Evolutionary conservation across 2,797 vertebrate genomes (phyloP).

Genomic region (Aulostomus chinensis): DNA sequence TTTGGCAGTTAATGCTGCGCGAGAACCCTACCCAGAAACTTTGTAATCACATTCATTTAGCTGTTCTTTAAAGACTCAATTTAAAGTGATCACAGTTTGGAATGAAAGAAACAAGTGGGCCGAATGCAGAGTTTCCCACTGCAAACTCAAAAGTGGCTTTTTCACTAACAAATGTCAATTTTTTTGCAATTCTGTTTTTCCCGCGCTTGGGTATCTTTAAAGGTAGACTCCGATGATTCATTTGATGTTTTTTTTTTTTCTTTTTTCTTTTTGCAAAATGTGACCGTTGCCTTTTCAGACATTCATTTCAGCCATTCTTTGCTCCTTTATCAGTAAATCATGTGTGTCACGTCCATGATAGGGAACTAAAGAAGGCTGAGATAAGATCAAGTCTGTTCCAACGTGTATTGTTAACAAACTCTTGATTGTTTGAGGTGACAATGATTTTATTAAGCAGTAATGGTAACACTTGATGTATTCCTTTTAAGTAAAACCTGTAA

Average conservation of each 20-base stretch:
- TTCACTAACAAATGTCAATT: background rate
- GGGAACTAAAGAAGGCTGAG: constrained; percentile 43
- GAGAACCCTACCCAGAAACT: no score
- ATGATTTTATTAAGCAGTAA: constrained; percentile 27
- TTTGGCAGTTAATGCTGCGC: constrained; percentile 19
- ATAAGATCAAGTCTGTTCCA: constrained; percentile 39
- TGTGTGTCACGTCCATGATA: constrained; percentile 22
- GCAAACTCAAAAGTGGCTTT: constrained; percentile 1
- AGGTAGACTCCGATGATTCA: no score
- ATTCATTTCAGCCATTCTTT: constrained; percentile 53
- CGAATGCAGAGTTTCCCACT: constrained; percentile 36
- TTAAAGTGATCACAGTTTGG: constrained; percentile 25
- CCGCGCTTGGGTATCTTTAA: no score
- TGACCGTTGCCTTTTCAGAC: constrained; percentile 49
- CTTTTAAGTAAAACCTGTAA: background rate
- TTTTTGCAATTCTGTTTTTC: constrained; percentile 18
- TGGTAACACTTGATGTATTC: constrained; percentile 70
- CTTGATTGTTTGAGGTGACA: constrained; percentile 37
- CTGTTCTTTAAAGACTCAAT: constrained; percentile 27
- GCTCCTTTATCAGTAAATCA: constrained; percentile 20
- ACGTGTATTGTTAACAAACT: constrained; percentile 26
- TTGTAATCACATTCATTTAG: constrained; percentile 59
- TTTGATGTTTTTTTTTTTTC: no score
- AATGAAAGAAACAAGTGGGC: constrained; percentile 15
- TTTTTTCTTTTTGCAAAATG: constrained; percentile 33